Conservation (phyloP, 2,888 invertebrate genomes). For the Eurytoma californica region DNA sequence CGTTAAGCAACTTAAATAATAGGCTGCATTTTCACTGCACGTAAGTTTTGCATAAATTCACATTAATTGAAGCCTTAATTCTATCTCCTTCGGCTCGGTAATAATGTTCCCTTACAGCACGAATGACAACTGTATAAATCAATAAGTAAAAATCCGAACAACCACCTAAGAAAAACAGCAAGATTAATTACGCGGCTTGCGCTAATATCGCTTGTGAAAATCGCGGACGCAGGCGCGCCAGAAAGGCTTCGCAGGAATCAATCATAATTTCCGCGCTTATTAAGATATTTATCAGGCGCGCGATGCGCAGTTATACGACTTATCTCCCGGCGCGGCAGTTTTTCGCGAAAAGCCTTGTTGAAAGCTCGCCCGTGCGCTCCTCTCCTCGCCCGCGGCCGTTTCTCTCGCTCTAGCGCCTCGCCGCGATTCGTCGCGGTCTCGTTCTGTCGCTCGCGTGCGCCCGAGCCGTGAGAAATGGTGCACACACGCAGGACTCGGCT, state of each 20-base stretch:
- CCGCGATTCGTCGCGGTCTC: conserved; percentile 33
- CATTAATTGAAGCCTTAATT: neutral
- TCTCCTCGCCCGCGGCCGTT: neutral
- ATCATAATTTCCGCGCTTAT: conserved; percentile 34
- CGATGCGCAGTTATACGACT: conserved; percentile 21
- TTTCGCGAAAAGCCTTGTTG: neutral
- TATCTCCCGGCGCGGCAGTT: neutral
- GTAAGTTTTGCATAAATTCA: too few relatives aligned
- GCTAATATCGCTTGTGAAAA: too few relatives aligned
- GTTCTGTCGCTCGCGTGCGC: neutral
- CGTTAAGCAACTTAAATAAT: too few relatives aligned
- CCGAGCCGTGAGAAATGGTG: conserved; percentile 9
- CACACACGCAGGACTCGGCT: neutral
- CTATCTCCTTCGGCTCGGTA: too few relatives aligned
- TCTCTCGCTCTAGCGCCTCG: neutral
- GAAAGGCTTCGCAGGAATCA: conserved; percentile 9
- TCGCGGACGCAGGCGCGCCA: too few relatives aligned
- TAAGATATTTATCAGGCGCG: conserved; percentile 27
- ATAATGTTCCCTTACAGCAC: too few relatives aligned
- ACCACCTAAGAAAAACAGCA: too few relatives aligned
- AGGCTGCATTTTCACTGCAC: too few relatives aligned
- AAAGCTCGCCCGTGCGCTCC: neutral
- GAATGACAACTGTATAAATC: too few relatives aligned
- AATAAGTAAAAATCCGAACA: too few relatives aligned
- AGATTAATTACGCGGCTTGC: too few relatives aligned